Percentiles rank a stretch among this genome's conserved stretches.
Conservation (phyloP, 2,888 invertebrate species). For the Lasioglossum morio region DNA sequence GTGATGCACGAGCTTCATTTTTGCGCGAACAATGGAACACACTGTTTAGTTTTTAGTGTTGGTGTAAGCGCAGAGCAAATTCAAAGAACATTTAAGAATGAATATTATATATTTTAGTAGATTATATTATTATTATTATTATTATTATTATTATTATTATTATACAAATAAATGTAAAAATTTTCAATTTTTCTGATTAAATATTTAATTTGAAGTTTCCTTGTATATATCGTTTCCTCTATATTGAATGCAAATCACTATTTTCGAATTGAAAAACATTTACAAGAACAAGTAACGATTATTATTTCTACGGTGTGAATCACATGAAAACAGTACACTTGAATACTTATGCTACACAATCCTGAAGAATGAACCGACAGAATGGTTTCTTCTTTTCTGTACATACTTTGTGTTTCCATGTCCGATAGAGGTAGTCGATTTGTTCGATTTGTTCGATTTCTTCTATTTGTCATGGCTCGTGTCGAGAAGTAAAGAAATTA, state of each 20-base stretch:
- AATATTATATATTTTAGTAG: conserved; percentile 78
- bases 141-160: conserved; percentile 75
- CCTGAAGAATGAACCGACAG: too few relatives aligned
- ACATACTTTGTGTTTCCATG: neutral
- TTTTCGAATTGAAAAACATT: neutral
- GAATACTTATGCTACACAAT: neutral
- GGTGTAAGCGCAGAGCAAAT: conserved; percentile 70
- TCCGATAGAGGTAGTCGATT: neutral
- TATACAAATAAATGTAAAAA: conserved; percentile 80
- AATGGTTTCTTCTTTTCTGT: neutral
- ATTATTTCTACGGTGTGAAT: neutral
- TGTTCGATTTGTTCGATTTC: neutral
- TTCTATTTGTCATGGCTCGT: neutral
- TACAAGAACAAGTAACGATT: conserved; percentile 8
- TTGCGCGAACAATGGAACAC: conserved; percentile 70
- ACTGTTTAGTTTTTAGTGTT: conserved; percentile 68
- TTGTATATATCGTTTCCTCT: conserved; percentile 34
- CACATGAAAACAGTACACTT: neutral
- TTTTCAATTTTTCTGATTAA: conserved; percentile 76
- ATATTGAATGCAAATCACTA: conserved; percentile 2
- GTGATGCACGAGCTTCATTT: conserved; percentile 61
- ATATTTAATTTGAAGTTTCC: conserved; percentile 70
- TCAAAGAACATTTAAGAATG: conserved; percentile 72
- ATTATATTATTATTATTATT: conserved; percentile 75
- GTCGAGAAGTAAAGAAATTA: neutral